A percentile compares a stretch with the other conserved stretches of the same genome.
phyloP scores from a whole-genome alignment of 2,113 vertebrate species.

The Amblyopsis rosae region DNA sequence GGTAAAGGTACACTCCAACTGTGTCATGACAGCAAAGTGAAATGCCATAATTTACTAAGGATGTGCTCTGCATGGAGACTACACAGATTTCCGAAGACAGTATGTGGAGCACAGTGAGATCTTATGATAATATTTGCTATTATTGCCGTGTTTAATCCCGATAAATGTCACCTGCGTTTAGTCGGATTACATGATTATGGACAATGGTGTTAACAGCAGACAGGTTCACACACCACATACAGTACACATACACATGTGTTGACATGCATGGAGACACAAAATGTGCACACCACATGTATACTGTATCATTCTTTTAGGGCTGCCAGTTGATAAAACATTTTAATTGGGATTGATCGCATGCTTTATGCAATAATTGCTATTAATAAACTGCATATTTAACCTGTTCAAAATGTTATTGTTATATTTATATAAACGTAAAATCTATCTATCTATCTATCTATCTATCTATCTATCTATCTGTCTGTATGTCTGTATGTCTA shows the following conservation, averaged over 20 bases:
- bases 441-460: too few relatives aligned
- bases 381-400: too few relatives aligned
- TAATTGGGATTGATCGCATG: too few relatives aligned
- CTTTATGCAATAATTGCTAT: too few relatives aligned
- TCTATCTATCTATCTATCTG: too few relatives aligned
- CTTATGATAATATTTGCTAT: conserved; percentile 81
- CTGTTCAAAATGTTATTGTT: too few relatives aligned
- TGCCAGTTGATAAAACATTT: too few relatives aligned
- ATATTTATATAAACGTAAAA: too few relatives aligned
- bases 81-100: conserved; percentile 24
- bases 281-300: not conserved
- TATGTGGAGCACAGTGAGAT: conserved; percentile 69
- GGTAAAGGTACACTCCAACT: too few relatives aligned
- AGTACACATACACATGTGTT: conserved; percentile 19
- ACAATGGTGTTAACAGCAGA: conserved; percentile 70
- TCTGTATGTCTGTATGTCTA: not conserved
- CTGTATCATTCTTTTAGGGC: not conserved
- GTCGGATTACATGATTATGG: conserved; percentile 79
- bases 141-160: conserved; percentile 79
- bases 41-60: not conserved
- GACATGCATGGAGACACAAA: not conserved
- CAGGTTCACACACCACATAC: conserved; percentile 27
- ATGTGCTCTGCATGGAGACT: conserved; percentile 1
- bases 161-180: conserved; percentile 79
- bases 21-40: too few relatives aligned